Evolutionary conservation across 2,113 vertebrate genomes (phyloP), one percentile per base, ranked within the genome.

Genomic region (Raja brachyura): DNA sequence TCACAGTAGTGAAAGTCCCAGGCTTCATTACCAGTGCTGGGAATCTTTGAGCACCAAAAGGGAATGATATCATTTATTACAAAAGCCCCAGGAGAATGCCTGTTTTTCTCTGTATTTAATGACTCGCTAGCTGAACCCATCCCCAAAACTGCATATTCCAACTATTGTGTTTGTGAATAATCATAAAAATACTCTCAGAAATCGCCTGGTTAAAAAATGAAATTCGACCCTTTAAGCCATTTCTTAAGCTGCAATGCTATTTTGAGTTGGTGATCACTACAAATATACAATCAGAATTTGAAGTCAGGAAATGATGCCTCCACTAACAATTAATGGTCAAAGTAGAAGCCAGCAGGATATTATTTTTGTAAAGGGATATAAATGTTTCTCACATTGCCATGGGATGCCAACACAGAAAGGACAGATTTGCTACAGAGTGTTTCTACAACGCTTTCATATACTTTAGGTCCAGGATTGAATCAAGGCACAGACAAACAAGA

Each of bases 11-110:
- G 63, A 88, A 88, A n/a, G 28, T 16, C n/a, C 59, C 83, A 85
- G 25, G 54, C 81, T 28, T 85, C 81, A 88, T 88, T 88, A 63
- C 83, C 59, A 88, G 61, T 63, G 61, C n/a, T 66, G 14, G 83
- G 83, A 88, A 88, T 88, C 83, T 88, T 88, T 63, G 61, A 88
- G 83, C 59, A 88, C 59, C 83, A 63, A 16, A 63, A 88, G 59
- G 28, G 83, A 88, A n/a, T 88, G 83, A 63, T 88, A 88, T 63
- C 59, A 33, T 88, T 88, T 88, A 88, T 88, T 88, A 88, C 83
- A 31, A 88, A 83, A 88, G 16, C 14, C 83, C 59, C 83, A 66
- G 83, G 83, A 88, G 83, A 61, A 66, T n/a, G 59, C 28, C 83
- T 66, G 63, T 88, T 63, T 86, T 86, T 86, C 83, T 86, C 83